Percentiles rank a stretch among this genome's conserved stretches.
Conservation (phyloP, 2,797 vertebrate species). For the Cetoscarus ocellatus region DNA sequence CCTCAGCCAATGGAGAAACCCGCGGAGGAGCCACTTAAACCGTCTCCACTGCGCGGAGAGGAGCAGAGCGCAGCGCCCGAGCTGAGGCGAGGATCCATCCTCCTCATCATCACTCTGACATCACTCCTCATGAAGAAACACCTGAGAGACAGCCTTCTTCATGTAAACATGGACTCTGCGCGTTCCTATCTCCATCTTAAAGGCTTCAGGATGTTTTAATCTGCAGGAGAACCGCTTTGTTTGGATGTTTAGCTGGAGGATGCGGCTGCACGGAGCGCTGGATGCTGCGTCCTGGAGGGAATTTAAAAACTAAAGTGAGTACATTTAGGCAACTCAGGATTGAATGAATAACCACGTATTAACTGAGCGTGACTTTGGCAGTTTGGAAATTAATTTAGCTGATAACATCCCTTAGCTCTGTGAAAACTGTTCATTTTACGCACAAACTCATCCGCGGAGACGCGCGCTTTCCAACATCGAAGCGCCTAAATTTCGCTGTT, state of each 20-base stretch:
- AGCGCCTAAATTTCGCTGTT: too few species aligned
- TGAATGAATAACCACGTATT: neutral
- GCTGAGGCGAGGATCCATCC: slow-evolving; percentile 2
- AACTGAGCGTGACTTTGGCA: neutral
- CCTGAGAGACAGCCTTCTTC: neutral
- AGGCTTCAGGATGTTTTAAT: neutral
- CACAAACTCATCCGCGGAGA: neutral
- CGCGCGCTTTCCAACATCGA: neutral
- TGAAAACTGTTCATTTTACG: neutral
- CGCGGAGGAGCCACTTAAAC: slow-evolving; percentile 45
- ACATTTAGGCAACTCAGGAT: neutral
- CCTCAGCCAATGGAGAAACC: slow-evolving; percentile 57
- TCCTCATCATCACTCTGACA: too few species aligned
- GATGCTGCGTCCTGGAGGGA: slow-evolving; percentile 6
- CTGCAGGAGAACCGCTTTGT: neutral
- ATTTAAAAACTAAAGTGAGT: slow-evolving; percentile 50
- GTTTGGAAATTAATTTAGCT: neutral
- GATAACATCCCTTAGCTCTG: neutral
- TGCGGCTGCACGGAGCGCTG: slow-evolving; percentile 2
- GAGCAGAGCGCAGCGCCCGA: slow-evolving; percentile 32
- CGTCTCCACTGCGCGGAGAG: slow-evolving; percentile 29
- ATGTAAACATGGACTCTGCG: neutral
- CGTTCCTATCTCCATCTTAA: neutral
- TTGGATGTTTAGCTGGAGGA: slow-evolving; percentile 1
- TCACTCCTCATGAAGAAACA: neutral